Percentiles rank a stretch among this genome's conserved stretches.
These are phyloP conservation scores for Epistrophella euchroma DNA, from an alignment of 2,888 invertebrate species.

Conservation along the genomic window DNA sequence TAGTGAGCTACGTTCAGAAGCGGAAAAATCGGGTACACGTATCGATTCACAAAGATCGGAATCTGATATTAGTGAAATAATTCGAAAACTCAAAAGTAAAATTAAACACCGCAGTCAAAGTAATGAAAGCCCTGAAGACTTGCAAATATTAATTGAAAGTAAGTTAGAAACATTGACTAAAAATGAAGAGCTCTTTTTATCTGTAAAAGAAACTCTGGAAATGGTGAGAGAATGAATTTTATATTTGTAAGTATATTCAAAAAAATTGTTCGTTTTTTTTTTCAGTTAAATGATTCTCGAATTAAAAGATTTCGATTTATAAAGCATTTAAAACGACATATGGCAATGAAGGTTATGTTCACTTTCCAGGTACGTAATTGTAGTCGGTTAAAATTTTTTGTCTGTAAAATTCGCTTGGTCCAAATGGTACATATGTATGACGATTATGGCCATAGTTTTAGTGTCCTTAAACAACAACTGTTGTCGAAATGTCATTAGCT, in stretches of 20 bases:
- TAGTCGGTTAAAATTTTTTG: not conserved
- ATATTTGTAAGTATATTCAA: not conserved
- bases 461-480: too few relatives aligned
- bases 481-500: too few relatives aligned
- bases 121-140: conserved; percentile 78
- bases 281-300: conserved; percentile 82
- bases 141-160: conserved; percentile 83
- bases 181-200: conserved; percentile 82
- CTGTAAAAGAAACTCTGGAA: conserved; percentile 83
- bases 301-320: conserved; percentile 84
- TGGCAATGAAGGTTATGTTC: conserved; percentile 84
- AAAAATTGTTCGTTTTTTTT: conserved; percentile 28
- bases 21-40: conserved; percentile 81
- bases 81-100: conserved; percentile 80
- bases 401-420: too few relatives aligned
- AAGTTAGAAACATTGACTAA: conserved; percentile 82
- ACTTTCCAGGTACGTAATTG: conserved; percentile 80
- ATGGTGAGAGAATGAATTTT: conserved; percentile 80
- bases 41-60: conserved; percentile 82
- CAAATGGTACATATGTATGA: not conserved
- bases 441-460: too few relatives aligned
- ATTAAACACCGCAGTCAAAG: conserved; percentile 79
- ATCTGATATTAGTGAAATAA: conserved; percentile 81
- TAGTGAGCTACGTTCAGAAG: conserved; percentile 53
- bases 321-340: conserved; percentile 83